Conservation (phyloP, 2,888 invertebrate species). For the Aromia moschata region DNA sequence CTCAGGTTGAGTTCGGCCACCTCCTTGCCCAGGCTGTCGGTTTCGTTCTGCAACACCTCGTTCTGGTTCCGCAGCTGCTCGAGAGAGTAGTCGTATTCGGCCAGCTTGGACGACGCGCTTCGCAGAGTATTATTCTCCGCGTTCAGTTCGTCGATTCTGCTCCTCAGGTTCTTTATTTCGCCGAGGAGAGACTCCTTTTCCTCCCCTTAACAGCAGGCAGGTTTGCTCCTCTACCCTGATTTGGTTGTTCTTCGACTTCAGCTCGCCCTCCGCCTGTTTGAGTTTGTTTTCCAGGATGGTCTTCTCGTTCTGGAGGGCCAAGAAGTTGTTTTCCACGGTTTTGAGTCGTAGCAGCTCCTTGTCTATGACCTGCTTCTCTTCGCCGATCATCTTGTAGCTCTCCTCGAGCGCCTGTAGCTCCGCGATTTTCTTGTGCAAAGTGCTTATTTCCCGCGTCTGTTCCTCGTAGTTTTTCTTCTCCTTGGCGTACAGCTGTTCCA, state of each 20-base stretch:
- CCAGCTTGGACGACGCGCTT: conserved; percentile 7
- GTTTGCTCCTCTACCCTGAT: conserved; percentile 27
- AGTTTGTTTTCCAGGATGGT: conserved; percentile 21
- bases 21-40: conserved; percentile 45
- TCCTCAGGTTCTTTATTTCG: conserved; percentile 35
- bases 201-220: conserved; percentile 25
- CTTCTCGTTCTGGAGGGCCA: conserved; percentile 25
- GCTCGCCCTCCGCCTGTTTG: conserved; percentile 19
- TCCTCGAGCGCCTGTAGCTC: conserved; percentile 30
- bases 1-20: conserved; percentile 50
- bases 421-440: conserved; percentile 14
- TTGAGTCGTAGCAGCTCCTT: conserved; percentile 30
- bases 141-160: conserved; percentile 34
- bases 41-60: conserved; percentile 33
- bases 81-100: conserved; percentile 16
- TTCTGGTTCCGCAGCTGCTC: conserved; percentile 29
- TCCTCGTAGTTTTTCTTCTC: conserved; percentile 22
- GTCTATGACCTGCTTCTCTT: conserved; percentile 28
- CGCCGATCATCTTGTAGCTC: conserved; percentile 15
- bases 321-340: conserved; percentile 4
- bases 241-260: conserved; percentile 20
- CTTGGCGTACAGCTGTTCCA: conserved; percentile 26
- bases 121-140: conserved; percentile 19
- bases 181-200: conserved; percentile 34
- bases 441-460: conserved; percentile 22